Base-by-base conservation (phyloP, 1,140 invertebrate genomes). In the Sitodiplosis mosellana region DNA sequence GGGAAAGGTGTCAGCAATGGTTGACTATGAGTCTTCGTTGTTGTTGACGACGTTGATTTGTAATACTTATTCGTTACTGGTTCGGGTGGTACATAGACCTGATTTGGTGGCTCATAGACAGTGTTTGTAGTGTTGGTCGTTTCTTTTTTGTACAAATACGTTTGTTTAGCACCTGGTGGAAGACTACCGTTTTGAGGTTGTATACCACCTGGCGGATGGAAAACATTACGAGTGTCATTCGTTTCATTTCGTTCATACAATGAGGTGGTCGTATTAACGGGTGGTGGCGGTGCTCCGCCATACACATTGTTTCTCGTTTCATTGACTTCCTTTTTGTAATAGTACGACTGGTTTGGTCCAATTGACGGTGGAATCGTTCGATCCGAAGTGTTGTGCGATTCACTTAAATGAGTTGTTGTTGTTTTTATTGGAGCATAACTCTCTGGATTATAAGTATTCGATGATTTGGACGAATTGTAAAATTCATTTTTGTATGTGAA, bases 1-100 rank as follows among this genome's bases (percentile, higher is more conserved):
- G 69, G 72, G 53, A 73, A 73, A 46, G 64, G 67, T 53, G 51
- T 63, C 33, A 66, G 67, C 33, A 56, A 48, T 38, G 68, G 57
- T 27, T 54, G 55, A 54, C 43, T 57, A 55, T 47, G 53, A 27
- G 49, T 55, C 27, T 45, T 15, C 42, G 55, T 57, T 48, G 59
- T 59, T 52, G 51, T 19, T 17, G 54, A 56, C 4, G 57, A 58
- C 42, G 64, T 66, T 40, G 57, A 57, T 47, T 67, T 68, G 49
- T 69, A 27, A 27, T 27, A 68, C n/a, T 33, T 18, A 2, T 14
- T 21, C 20, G 10, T 27, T 27, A 8, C 11, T 12, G 43, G 46
- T 22, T 38, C 46, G 19, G 17, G 12, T 10, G 27, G 27, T 27
- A 10, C n/a, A n/a, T n/a, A n/a, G n/a, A n/a, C n/a, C n/a, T n/a